phyloP scores from a whole-genome alignment of 1,140 invertebrate species.

The Panagrolaimus sp. region DNA sequence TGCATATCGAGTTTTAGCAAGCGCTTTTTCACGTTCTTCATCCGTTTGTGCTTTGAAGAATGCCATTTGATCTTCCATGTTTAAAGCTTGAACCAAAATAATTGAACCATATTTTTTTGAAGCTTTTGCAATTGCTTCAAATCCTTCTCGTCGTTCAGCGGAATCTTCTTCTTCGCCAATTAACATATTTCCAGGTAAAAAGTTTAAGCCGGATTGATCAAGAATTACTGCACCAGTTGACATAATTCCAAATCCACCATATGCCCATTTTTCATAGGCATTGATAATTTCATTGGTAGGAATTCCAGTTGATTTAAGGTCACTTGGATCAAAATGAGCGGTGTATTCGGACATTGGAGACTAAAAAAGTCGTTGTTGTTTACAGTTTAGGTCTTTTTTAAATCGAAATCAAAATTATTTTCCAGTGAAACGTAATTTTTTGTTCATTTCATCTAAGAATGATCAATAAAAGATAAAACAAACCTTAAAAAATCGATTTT shows the following conservation, averaged over 20 bases:
- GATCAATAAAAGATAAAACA: too few relatives aligned
- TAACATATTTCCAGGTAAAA: conserved; percentile 3
- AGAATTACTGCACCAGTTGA: conserved; percentile 13
- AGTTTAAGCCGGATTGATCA: not conserved
- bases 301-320: conserved; percentile 19
- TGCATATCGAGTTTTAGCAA: not conserved
- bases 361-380: too few relatives aligned
- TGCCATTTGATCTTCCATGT: conserved; percentile 2
- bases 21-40: not conserved
- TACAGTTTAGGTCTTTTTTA: too few relatives aligned
- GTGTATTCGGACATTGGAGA: conserved; percentile 19
- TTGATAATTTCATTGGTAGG: conserved; percentile 22
- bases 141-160: not conserved
- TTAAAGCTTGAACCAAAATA: not conserved
- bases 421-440: too few relatives aligned
- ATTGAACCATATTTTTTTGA: not conserved
- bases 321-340: conserved; percentile 8
- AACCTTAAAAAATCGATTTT: too few relatives aligned
- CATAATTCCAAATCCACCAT: conserved; percentile 23
- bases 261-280: conserved; percentile 28
- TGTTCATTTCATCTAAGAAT: too few relatives aligned
- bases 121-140: not conserved
- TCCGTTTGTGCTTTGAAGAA: not conserved
- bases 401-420: too few relatives aligned
- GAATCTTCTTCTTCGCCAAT: conserved; percentile 3